These are phyloP conservation scores for Zaprionus tsacasi DNA, from an alignment of 1,140 invertebrate species.

Conservation along the genomic window DNA sequence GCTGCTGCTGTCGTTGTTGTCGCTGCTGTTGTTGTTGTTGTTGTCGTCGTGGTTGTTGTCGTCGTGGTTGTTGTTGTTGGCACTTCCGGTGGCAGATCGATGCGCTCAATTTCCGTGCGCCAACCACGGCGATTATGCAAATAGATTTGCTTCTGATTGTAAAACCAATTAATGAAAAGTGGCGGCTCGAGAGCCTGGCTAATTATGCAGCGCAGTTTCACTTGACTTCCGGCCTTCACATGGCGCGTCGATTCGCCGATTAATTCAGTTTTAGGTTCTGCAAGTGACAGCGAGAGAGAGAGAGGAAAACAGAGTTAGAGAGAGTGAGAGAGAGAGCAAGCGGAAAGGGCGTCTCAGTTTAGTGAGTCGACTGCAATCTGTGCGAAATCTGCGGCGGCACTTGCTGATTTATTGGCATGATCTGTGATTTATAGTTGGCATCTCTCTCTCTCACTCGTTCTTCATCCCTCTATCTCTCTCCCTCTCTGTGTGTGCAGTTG, in stretches of 20 bases:
- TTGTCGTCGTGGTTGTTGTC: constrained; percentile 32
- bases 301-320: background rate
- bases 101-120: constrained; percentile 84
- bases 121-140: constrained; percentile 83
- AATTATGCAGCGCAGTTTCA: constrained; percentile 87
- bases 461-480: background rate
- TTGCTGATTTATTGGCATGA: constrained; percentile 71
- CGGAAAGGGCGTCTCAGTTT: constrained; percentile 14
- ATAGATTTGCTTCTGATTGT: constrained; percentile 85
- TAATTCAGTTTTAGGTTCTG: constrained; percentile 87
- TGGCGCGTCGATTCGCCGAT: constrained; percentile 86
- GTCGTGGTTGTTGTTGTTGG: constrained; percentile 62
- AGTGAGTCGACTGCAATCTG: constrained; percentile 34
- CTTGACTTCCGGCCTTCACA: constrained; percentile 87
- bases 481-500: constrained; percentile 11
- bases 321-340: constrained; percentile 26
- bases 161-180: constrained; percentile 88
- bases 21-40: constrained; percentile 25
- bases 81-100: constrained; percentile 75
- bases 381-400: constrained; percentile 45
- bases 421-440: constrained; percentile 60
- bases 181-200: constrained; percentile 87
- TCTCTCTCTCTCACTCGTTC: background rate
- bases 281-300: constrained; percentile 14
- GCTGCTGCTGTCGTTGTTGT: constrained; percentile 29